Base-by-base conservation (phyloP, 2,888 invertebrate species). In the Nomada ruficornis region DNA sequence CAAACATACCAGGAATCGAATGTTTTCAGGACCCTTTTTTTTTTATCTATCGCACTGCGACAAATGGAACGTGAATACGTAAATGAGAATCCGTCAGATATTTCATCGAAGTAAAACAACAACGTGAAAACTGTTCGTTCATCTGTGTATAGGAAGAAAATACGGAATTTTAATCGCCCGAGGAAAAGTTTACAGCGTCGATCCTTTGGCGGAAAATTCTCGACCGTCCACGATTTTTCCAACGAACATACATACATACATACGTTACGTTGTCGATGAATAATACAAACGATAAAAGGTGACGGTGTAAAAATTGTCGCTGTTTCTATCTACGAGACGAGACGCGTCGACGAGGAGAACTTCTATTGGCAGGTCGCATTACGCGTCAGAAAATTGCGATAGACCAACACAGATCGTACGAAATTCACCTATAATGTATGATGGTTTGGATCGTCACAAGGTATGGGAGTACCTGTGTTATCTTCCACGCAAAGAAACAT, bases 151-250 rank as follows among this genome's bases (percentile, higher is more conserved):
- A 18, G 7, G 36, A 54, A 77, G 64, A 36, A 63, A 67, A 65
- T 72, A 67, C 52, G n/a, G 72, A 72, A 78, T 80, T 73, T 80
- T 73, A 80, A 78, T 80, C 72, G 68, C 2, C 10, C 62, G 18
- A 18, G 55, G 64, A 78, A 59, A 64, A 60, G 72, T 77, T 73
- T 64, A 78, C 68, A 69, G 42, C 55, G 68, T 72, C 72, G 47
- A 44, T 11, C 29, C 42, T 11, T 13, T 9, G 9, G 11, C 20
- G 13, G 29, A 26, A 42, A 50, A 36, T 59, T 11, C 63, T 23
- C 62, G 68, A 68, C 57, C 7, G 52, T 72, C 63, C 54, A n/a
- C 52, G 59, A 73, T 64, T 79, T 47, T 64, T 55, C 55, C 15
- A 18, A 11, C 15, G 23, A 29, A 26, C 20, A 54, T 23, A 18